Base-by-base conservation (phyloP, 1,140 invertebrate species). In the Ceratosolen fusciceps region DNA sequence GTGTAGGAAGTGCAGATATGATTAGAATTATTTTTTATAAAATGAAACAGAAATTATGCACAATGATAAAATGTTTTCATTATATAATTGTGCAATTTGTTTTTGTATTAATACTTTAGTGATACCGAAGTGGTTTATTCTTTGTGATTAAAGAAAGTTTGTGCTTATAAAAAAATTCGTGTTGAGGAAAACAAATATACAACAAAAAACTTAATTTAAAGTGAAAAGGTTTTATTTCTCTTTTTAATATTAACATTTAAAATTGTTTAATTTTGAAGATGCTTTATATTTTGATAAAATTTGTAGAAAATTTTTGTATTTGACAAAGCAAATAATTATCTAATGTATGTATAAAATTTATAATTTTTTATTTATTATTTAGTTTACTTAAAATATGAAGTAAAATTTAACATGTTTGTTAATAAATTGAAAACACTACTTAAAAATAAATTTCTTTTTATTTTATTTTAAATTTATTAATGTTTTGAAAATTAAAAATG, bases 271-370 rank as follows among this genome's bases (percentile, higher is more conserved):
- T 68, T 37, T 68, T 39, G 8, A 52, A 71, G 24, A 43, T 71
- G 24, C 3, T 49, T 26, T 73, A 56, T 26, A 47, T 24, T 5
- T 65, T 73, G 52, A 31, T 49, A 79, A 72, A 72, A 21, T 14
- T 24, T 43, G 54, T 3, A 9, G 52, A 74, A 21, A 37, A 56
- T 54, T 34, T 1, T 67, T 74, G 72, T 74, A 49, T 56, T 68
- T 5, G 43, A 54, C n/a, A 56, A 67, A 31, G 8, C 68, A 74
- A 74, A 49, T 74, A 56, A 29, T 60, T 73, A 67, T 62, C 24
- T 24, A 34, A 74, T 74, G 77, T 79, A 79, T 74, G 77, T 79
- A 79, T 79, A 56, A 24, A 67, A 60, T 43, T 70, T 58, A 54
- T 56, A 71, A 54, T 77, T 56, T 10, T 74, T 37, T 43, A 7